phyloP scores from a whole-genome alignment of 2,113 vertebrate genomes.

The Chloroceryle aenea region DNA sequence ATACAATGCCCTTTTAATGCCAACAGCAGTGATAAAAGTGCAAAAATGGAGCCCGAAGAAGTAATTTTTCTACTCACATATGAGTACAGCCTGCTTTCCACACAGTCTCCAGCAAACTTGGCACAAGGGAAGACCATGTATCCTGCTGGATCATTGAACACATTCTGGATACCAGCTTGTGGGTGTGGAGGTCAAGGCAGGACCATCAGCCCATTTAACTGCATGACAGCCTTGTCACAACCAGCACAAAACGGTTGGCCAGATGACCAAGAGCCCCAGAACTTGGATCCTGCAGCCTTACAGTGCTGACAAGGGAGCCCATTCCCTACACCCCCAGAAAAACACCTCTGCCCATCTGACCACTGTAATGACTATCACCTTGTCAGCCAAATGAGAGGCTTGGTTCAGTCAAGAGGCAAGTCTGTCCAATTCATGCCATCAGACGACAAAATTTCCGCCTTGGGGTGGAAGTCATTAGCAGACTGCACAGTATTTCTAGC shows the following conservation, averaged over 20 bases:
- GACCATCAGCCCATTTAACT: background rate
- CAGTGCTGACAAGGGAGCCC: background rate
- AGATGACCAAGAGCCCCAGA: background rate
- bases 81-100: background rate
- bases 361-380: background rate
- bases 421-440: background rate
- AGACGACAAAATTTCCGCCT: background rate
- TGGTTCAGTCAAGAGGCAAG: background rate
- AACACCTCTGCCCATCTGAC: background rate
- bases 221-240: background rate
- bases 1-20: conserved; percentile 4
- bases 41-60: background rate
- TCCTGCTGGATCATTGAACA: background rate
- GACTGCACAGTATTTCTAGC: background rate
- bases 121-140: background rate
- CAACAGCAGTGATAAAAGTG: background rate
- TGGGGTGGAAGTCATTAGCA: background rate
- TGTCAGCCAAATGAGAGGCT: background rate
- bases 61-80: background rate
- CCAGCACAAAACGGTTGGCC: background rate
- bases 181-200: background rate
- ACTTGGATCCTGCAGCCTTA: background rate
- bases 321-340: background rate
- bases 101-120: rapidly evolving
- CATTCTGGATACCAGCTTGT: rapidly evolving